phyloP scores from a whole-genome alignment of 30 jellyfish, hydroid and myxozoan genomes.

The Turritopsis dohrnii region DNA sequence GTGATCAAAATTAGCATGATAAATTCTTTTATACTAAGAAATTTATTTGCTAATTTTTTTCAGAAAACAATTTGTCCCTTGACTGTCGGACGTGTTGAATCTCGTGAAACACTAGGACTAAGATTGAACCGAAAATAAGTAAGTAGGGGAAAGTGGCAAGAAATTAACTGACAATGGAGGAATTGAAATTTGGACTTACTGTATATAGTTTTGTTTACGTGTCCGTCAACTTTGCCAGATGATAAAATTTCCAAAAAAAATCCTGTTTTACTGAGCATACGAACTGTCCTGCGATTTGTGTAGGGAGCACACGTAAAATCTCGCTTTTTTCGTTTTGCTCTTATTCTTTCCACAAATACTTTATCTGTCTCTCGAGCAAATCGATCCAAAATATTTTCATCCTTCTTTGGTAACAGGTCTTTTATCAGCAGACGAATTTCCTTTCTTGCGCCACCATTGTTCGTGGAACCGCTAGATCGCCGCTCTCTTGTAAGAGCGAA shows the following conservation, averaged over 20 bases:
- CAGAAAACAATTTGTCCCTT: too few species aligned
- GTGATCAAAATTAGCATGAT: too few species aligned
- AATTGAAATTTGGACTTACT: neutral
- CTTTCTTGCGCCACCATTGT: neutral
- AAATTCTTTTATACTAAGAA: too few species aligned
- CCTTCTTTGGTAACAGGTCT: neutral
- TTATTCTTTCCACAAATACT: neutral
- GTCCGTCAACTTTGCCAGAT: slow-evolving; percentile 54
- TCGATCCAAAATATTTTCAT: neutral
- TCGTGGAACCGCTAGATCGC: neutral
- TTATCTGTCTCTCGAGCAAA: neutral
- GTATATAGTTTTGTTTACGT: slow-evolving; percentile 28
- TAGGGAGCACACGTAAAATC: slow-evolving; percentile 5
- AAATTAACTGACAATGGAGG: neutral
- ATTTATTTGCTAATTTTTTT: too few species aligned
- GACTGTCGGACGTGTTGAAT: too few species aligned
- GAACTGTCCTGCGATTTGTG: slow-evolving; percentile 43
- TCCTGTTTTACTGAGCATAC: slow-evolving; percentile 55
- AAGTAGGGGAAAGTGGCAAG: too few species aligned
- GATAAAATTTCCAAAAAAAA: slow-evolving; percentile 52
- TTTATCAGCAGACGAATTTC: neutral
- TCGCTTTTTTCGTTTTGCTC: neutral
- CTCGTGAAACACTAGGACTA: too few species aligned
- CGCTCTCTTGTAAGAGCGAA: neutral
- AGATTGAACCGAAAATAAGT: too few species aligned